These are phyloP conservation scores for Papilio polytes DNA, from an alignment of 1,140 invertebrate species.

Conservation along the genomic window DNA sequence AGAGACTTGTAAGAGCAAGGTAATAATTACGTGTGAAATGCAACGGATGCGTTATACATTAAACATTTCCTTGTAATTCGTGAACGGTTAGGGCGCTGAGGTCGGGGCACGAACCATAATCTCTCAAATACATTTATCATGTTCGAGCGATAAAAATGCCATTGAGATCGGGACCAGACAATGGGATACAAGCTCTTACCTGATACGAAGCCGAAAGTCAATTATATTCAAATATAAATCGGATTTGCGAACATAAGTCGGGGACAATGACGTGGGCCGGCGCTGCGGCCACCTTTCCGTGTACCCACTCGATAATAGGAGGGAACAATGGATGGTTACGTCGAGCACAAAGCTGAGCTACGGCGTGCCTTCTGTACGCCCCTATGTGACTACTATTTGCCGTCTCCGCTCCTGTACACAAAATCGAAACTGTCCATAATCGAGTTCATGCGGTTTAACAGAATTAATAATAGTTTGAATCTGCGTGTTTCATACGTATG, in stretches of 20 bases:
- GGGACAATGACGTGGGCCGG: slow-evolving; percentile 67
- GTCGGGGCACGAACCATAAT: slow-evolving; percentile 70
- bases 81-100: slow-evolving; percentile 41
- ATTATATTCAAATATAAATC: slow-evolving; percentile 84
- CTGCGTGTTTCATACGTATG: not conserved
- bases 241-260: slow-evolving; percentile 81
- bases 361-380: slow-evolving; percentile 30
- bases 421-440: slow-evolving; percentile 1
- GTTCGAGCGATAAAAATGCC: slow-evolving; percentile 81
- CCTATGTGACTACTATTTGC: slow-evolving; percentile 2
- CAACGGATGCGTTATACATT: slow-evolving; percentile 11
- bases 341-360: slow-evolving; percentile 45
- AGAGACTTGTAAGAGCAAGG: not conserved
- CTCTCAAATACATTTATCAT: slow-evolving; percentile 82
- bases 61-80: slow-evolving; percentile 13
- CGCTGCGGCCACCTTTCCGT: slow-evolving; percentile 61
- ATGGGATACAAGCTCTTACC: slow-evolving; percentile 76
- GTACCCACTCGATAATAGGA: slow-evolving; percentile 53
- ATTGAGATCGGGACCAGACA: slow-evolving; percentile 76
- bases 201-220: slow-evolving; percentile 79
- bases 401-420: slow-evolving; percentile 1
- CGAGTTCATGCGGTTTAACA: not conserved
- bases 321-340: slow-evolving; percentile 53
- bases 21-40: not conserved
- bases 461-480: not conserved